phyloP scores from a whole-genome alignment of 2,797 vertebrate species.

The Apodemus agrarius region DNA sequence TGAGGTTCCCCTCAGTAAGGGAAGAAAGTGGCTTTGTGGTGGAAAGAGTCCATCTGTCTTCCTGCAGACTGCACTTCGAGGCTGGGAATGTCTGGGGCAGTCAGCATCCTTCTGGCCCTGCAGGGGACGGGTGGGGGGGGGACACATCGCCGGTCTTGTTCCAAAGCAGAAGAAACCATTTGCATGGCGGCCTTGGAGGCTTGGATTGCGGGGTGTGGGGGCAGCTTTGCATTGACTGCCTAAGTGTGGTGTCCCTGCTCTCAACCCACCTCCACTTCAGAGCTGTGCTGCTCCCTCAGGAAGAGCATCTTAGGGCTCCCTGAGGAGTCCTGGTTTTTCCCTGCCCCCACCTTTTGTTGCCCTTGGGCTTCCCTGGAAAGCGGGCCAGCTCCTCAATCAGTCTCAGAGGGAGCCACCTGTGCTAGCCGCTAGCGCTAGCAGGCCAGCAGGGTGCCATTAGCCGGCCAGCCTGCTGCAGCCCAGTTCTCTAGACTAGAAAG shows the following conservation, averaged over 20 bases:
- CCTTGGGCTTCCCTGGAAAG: neutral
- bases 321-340: neutral
- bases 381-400: neutral
- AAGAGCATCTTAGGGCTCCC: neutral
- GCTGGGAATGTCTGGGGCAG: neutral
- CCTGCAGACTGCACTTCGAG: neutral
- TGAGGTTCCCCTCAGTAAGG: neutral
- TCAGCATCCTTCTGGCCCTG: neutral
- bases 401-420: neutral
- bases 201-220: too few relatives aligned
- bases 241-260: neutral
- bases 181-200: accelerated
- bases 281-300: neutral
- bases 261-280: neutral
- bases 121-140: neutral
- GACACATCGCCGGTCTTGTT: neutral
- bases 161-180: neutral
- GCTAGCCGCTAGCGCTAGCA: accelerated
- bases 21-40: neutral
- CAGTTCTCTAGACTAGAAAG: neutral
- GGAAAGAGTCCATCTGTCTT: neutral
- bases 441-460: neutral
- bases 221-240: neutral
- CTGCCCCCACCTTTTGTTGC: too few relatives aligned
- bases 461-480: neutral